phyloP scores from a whole-genome alignment of 2,797 vertebrate genomes.

The Alfaro cultratus region DNA sequence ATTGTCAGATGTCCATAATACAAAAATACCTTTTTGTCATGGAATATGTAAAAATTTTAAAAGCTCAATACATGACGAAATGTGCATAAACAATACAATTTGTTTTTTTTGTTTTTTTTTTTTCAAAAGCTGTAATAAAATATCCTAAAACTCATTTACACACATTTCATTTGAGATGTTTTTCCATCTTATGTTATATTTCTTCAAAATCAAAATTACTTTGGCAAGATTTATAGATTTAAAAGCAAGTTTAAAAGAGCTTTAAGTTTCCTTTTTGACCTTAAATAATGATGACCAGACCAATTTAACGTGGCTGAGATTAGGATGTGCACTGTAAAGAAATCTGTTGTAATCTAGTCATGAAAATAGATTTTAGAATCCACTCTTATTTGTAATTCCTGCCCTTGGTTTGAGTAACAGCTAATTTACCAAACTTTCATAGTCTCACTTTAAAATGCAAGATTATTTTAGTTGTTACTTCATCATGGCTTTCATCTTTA shows the following conservation, averaged over 20 bases:
- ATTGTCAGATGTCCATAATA: neutral
- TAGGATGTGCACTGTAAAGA: neutral
- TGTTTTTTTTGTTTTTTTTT: too few species aligned
- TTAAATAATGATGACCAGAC: neutral
- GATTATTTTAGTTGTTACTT: neutral
- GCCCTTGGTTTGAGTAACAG: neutral
- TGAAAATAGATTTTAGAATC: neutral
- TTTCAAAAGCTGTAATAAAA: neutral
- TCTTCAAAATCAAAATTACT: neutral
- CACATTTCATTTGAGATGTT: neutral
- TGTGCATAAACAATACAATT: neutral
- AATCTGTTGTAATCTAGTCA: neutral
- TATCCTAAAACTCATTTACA: neutral
- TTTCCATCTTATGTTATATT: neutral
- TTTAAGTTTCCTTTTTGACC: neutral
- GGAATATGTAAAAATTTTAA: neutral
- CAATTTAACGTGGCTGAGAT: neutral
- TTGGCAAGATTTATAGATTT: neutral
- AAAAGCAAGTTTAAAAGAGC: neutral
- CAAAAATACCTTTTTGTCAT: neutral
- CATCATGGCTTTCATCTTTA: neutral
- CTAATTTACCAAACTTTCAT: slow-evolving; percentile 11
- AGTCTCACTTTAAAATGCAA: neutral
- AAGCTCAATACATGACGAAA: neutral
- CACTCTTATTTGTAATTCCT: neutral